Conservation (phyloP, 1,140 invertebrate species). For the Triops cancriformis region DNA sequence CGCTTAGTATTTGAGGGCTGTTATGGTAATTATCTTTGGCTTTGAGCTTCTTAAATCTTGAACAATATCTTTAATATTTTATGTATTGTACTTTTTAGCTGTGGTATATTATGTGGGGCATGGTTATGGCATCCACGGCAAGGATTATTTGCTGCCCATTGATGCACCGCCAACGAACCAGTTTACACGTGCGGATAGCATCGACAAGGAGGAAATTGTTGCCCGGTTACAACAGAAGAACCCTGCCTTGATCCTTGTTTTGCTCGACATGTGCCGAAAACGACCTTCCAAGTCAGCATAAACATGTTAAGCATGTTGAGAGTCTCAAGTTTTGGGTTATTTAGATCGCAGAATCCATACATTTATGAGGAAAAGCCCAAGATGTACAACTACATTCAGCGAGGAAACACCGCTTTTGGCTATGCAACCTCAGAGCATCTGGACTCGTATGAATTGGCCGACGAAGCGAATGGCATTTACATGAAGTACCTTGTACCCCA, state of each 20-base stretch:
- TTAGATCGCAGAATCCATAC: constrained; percentile 26
- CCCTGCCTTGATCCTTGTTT: constrained; percentile 37
- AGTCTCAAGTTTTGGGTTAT: neutral
- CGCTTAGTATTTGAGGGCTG: constrained; percentile 35
- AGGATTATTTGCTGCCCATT: constrained; percentile 38
- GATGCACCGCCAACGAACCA: constrained; percentile 34
- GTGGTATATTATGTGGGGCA: constrained; percentile 42
- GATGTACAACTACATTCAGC: constrained; percentile 16
- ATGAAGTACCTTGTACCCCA: constrained; percentile 28
- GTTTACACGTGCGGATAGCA: constrained; percentile 36
- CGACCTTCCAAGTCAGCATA: neutral
- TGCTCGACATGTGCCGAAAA: constrained; percentile 39
- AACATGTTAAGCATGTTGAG: neutral
- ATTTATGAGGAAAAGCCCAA: constrained; percentile 26
- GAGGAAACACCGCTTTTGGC: constrained; percentile 27
- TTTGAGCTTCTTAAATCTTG: neutral
- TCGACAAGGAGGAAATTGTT: constrained; percentile 39
- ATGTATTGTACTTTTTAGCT: constrained; percentile 31
- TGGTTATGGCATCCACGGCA: constrained; percentile 41
- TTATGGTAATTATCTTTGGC: constrained; percentile 35
- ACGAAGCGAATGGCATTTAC: constrained; percentile 31
- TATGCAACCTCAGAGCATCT: constrained; percentile 27
- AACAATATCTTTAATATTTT: neutral
- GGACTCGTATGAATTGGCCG: constrained; percentile 27
- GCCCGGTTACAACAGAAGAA: constrained; percentile 35